These are phyloP conservation scores for Lamellibrachia columna DNA, from an alignment of 2,888 invertebrate genomes.

Conservation along the genomic window DNA sequence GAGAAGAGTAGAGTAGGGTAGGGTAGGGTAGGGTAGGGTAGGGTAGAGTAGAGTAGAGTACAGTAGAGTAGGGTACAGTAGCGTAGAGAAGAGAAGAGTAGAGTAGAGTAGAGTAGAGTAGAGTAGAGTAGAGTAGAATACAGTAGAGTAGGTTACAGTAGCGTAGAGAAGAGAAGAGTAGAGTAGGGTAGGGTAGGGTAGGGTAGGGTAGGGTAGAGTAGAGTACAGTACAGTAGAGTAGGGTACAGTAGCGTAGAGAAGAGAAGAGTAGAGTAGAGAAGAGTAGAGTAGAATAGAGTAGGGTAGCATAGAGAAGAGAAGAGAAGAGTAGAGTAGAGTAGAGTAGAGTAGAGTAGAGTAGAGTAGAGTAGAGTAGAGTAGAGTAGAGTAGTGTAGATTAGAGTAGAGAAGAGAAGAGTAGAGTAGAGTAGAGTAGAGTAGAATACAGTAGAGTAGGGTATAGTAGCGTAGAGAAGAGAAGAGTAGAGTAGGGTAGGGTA, in stretches of 20 bases:
- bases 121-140: too few relatives aligned
- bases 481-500: constrained; percentile 7
- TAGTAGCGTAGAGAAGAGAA: too few relatives aligned
- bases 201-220: constrained; percentile 6
- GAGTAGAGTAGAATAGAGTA: background rate
- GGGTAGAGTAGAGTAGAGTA: constrained; percentile 1
- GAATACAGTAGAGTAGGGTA: too few relatives aligned
- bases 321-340: constrained; percentile 14
- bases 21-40: background rate
- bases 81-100: background rate
- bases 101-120: constrained; percentile 10
- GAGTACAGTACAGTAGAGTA: constrained; percentile 18
- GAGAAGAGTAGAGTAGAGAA: constrained; percentile 13
- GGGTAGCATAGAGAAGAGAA: too few relatives aligned
- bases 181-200: constrained; percentile 7
- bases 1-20: background rate
- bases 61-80: background rate
- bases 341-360: background rate
- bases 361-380: constrained; percentile 18
- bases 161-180: constrained; percentile 13
- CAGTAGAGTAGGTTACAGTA: too few relatives aligned
- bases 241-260: too few relatives aligned
- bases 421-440: too few relatives aligned
- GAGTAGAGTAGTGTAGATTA: constrained; percentile 1
- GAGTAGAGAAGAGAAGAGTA: too few relatives aligned